These are phyloP conservation scores for Setipinna tenuifilis DNA, from an alignment of 2,797 vertebrate genomes.

Conservation along the genomic window DNA sequence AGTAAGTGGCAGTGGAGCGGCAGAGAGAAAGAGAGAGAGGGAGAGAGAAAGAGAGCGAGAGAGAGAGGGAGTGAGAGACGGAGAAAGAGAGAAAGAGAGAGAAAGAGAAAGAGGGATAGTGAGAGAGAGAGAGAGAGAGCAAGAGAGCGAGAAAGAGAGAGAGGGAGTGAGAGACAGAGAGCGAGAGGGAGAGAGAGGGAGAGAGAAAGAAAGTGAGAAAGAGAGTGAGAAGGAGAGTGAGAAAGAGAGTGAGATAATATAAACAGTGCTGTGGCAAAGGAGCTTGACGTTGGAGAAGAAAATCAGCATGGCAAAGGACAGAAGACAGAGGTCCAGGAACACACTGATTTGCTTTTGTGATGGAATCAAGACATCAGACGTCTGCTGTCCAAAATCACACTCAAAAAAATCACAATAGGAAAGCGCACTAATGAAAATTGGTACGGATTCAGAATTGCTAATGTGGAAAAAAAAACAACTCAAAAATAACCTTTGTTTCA, in stretches of 20 bases:
- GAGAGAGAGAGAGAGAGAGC: neutral
- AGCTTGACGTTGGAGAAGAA: neutral
- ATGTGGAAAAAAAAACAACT: neutral
- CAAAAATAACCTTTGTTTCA: neutral
- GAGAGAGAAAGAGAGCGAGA: neutral
- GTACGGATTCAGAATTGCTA: neutral
- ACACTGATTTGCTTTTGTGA: neutral
- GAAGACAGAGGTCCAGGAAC: neutral
- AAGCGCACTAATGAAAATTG: neutral
- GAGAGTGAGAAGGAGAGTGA: neutral
- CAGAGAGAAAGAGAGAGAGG: neutral
- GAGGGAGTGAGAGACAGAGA: neutral
- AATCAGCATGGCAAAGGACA: neutral
- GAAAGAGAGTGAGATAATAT: neutral
- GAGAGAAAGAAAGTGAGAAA: neutral
- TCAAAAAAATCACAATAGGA: neutral
- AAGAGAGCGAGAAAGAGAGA: neutral
- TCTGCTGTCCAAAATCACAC: neutral
- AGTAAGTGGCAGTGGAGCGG: neutral
- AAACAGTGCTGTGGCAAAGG: neutral
- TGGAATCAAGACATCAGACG: neutral
- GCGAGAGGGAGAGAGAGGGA: neutral
- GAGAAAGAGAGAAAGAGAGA: neutral
- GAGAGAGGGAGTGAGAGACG: neutral
- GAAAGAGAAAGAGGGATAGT: neutral